Evolutionary conservation across 2,113 vertebrate genomes (phyloP), one percentile per base, ranked within the genome.

Genomic region (Taurulus bubalis): DNA sequence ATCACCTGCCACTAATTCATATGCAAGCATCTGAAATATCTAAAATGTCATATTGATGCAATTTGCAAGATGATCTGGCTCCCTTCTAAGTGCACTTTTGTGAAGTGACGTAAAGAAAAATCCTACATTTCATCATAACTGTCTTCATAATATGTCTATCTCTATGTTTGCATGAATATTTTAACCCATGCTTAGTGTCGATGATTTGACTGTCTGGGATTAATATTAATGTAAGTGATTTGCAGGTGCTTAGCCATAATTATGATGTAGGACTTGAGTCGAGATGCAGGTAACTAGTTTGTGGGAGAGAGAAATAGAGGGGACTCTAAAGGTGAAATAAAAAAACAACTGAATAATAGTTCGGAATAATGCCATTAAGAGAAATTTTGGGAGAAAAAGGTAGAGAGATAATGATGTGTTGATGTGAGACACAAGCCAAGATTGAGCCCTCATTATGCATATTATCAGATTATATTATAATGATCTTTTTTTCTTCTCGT

Each of bases 221-320:
- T 85, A 87, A 91, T 91, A 91, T 89, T 87, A 90, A 93, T 90
- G 88, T 60, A 75, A 74, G 85, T 89, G 84, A 91, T 91, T 90
- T 88, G 87, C 79, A 75, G 86, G 77, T 81, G 68, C 83, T 86
- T 59, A 69, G 85, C 30, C 49, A 24, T 90, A 89, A 94, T 91
- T 82, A 84, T 90, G 91, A 92, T 89, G 85, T 87, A 90, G 75
- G 83, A 83, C 80, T 88, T 34, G 71, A 45, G 79, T 80, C 26
- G 28, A 58, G 47, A 82, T 77, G 73, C 83, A 85, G 76, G 64
- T 78, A 75, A 88, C 90, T 84, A 80, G 77, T 87, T 80, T 70
- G 79, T 71, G 53, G 40, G 62, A 53, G 36, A 71, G 58, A 68
- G 58, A 58, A 77, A 71, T 60, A 71, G 70, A 86, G 74, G 70